Base-by-base conservation (phyloP, 2,797 vertebrate genomes). In the Megaceryle alcyon region DNA sequence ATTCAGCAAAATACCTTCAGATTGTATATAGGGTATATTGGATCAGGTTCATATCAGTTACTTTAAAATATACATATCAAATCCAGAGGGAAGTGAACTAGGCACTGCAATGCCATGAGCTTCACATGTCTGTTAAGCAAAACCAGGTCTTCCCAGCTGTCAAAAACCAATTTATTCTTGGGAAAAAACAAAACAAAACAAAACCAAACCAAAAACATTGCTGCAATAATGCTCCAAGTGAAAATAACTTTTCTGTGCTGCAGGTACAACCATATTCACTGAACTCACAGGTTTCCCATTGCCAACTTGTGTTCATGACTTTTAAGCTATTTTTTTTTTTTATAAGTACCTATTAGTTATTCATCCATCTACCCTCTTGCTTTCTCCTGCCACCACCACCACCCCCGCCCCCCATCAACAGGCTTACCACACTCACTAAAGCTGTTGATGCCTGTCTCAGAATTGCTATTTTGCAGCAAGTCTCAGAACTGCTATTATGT, bases 391-490 rank as follows among this genome's bases (percentile, higher is more conserved):
- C 19, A 35, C 35, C 35, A 35, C 35, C 35, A 35, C 35, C 35
- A 8, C 35, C 15, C 51, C 26, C 15, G 6, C 22, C 18, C 5
- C 9, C 25, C 46, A 48, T 16, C 43, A 82, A 57, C 2, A 8
- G 49, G 73, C 10, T 60, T 60, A 56, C 13, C 44, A 83, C 49
- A 83, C 49, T n/a, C 59, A 41, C 26, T 39, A 53, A 87, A 92
- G 61, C 35, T 81, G 46, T 1, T 81, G 82, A 76, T 79, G 23
- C 26, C 76, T 82, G 43, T 33, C 76, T 82, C 28, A 4, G 60
- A 86, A 53, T 35, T 82, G 56, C 17, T 56, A 63, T 85, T 91
- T 91, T 84, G 39, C 56, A 61, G 71, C 48, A 56, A 94, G 51
- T 20, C 76, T 82, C 28, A 4, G 60, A 86, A 53, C 33, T 82